Base-by-base conservation (phyloP, 1,140 invertebrate genomes). In the Hydropsyche tenuis region DNA sequence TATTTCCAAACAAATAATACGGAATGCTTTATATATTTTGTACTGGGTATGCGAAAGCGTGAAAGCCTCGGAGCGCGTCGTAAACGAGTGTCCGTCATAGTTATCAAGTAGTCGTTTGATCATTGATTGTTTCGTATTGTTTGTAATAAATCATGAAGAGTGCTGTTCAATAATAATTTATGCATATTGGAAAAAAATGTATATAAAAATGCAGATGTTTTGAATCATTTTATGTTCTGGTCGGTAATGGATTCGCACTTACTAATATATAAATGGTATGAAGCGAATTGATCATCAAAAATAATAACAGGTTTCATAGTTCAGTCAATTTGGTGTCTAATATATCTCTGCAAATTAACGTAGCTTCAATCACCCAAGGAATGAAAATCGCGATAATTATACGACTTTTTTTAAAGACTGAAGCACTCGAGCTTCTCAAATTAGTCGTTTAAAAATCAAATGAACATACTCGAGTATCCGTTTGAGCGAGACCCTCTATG, bases 251-350 rank as follows among this genome's bases (percentile, higher is more conserved):
- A 37, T 4, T 4, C 30, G 30, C 30, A 37, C 9, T 37, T 37
- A 37, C 9, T 48, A 14, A n/a, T 12, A 48, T 7, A 53, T 25
- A 60, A 60, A 60, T 4, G 12, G 56, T 25, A 22, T 11, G 25
- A 60, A 60, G 25, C 56, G 22, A 60, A 12, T 60, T 20, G 48
- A 53, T 60, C 56, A 60, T 60, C 56, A 60, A 25, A 60, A 25
- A 25, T 60, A 60, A 60, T 60, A 60, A 60, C 23, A 27, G 56
- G 56, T 60, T 60, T 23, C 56, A n/a, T 11, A 14, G 22, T 60
- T 60, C 23, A 22, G 51, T 53, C 51, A 60, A 60, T 60, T 60
- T 60, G 56, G 56, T 23, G 25, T 60, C 56, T 60, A 60, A 60
- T 60, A 22, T 25, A 12, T 60, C 56, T 60, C 9, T 14, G n/a